Evolutionary conservation across 2,113 vertebrate genomes (phyloP), one percentile per base, ranked within the genome.

Genomic region (Bungarus multicinctus): DNA sequence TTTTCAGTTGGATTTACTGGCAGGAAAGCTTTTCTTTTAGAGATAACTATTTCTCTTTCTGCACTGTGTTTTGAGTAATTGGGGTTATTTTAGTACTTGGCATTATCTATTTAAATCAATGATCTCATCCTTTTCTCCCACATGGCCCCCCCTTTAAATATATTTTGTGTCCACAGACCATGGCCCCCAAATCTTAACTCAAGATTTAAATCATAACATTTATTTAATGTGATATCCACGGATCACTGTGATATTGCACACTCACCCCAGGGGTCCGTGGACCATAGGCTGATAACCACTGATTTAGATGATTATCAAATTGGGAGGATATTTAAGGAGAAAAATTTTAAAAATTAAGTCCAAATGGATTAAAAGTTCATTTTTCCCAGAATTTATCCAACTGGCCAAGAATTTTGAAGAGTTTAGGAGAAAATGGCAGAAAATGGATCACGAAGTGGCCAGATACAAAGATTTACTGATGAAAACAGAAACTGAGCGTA

Each of bases 341-440:
- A 64, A 47, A 53, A 9, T 88, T 92, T 87, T 11, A 2, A 39
- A 60, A 11, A 20, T 89, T 60, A 1, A 43, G 30, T 43, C 4
- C 0, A 12, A 43, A 93, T 90, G 92, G 85, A 94, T 53, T 57
- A 85, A 22, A 54, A 55, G 69, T 92, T 2, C 45, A 8, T 14
- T 50, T 50, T 93, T 45, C 92, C 25, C 96, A 99, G 99, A 98
- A 96, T 99, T 99, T 91, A 98, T 99, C 92, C 99, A 99, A 96
- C 96, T 99, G 97, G 99, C 97, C 0, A 98, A 98, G 95, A 99
- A 98, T 96, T 99, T 99, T 81, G 99, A 99, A 53, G 98, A 99
- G 53, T 98, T 98, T 52, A 98, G 99, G 22, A 98, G 97, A 93
- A 99, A 97, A 91, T 98, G 98, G 98, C 98, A 98, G 94, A 97